Conservation (phyloP, 2,797 vertebrate species). For the Mormyrops attenuatus region DNA sequence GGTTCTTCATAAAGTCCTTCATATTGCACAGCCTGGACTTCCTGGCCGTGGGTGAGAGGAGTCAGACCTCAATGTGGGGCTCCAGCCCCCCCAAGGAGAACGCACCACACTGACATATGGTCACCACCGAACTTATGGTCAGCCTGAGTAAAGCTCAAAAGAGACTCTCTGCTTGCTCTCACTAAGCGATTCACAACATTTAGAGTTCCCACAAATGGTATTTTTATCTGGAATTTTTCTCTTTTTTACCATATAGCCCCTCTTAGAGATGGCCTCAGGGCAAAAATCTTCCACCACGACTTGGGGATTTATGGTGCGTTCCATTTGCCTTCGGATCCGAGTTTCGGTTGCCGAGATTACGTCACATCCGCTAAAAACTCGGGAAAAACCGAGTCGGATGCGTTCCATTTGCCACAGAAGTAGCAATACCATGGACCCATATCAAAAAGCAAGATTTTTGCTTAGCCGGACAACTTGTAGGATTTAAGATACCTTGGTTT, state of each 20-base stretch:
- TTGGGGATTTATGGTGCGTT: neutral
- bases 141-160: constrained; percentile 5
- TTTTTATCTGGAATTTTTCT: neutral
- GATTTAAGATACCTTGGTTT: too few species aligned
- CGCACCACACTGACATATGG: constrained; percentile 1
- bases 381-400: too few species aligned
- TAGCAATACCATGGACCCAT: too few species aligned
- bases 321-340: too few species aligned
- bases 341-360: too few species aligned
- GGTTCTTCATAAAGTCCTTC: neutral
- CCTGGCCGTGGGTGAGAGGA: neutral
- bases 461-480: too few species aligned
- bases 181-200: neutral
- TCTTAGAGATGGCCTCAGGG: neutral
- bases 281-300: neutral
- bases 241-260: neutral
- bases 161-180: neutral
- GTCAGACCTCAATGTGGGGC: neutral
- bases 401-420: too few species aligned
- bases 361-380: too few species aligned
- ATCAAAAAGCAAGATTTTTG: too few species aligned
- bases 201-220: neutral
- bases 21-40: neutral
- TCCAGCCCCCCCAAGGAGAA: neutral
- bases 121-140: neutral